Evolutionary conservation across 2,888 invertebrate genomes (phyloP), one percentile per base, ranked within the genome.

Genomic region (Eulithis prunata): DNA sequence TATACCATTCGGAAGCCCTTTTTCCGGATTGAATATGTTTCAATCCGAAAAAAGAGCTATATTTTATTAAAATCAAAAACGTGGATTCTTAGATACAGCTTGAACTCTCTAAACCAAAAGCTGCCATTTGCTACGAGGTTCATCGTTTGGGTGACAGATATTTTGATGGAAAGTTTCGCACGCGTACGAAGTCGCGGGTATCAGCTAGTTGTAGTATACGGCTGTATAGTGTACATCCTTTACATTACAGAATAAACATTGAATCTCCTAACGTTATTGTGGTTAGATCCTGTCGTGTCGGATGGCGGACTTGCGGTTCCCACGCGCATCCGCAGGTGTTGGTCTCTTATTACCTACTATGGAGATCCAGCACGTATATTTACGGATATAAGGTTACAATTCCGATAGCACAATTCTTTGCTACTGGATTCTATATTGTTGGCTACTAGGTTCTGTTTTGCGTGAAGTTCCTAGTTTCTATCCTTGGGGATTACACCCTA

Each of bases 241-340:
- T 2, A 52, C 57, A 54, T 28, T 2, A 52, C 57, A 54, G 54
- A 14, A 54, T 38, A 54, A 54, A 54, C 54, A 54, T 54, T 54
- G 38, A 41, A 11, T 38, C 38, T 54, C 10, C 14, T 10, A 38
- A 38, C 41, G 38, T 41, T 41, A 53, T 54, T 54, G 57, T 46
- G 52, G 43, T 46, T 46, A 54, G 41, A 53, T 51, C 6, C 21
- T 49, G 47, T 3, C 47, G 67, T 63, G 28, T 60, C 60, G 32
- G 41, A 45, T 68, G 46, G 58, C 62, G n/a, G 32, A 12, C 36
- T 14, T 57, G 45, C 28, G 47, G 36, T 68, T 64, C 67, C 61
- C 67, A 68, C 67, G 60, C n/a, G 41, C 41, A 59, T 57, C 47
- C 60, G 57, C 67, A 68, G 64, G 63, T 67, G 60, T 57, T 12